Base-by-base conservation (phyloP, 2,888 invertebrate genomes). In the Coronaproctus castanopsis region DNA sequence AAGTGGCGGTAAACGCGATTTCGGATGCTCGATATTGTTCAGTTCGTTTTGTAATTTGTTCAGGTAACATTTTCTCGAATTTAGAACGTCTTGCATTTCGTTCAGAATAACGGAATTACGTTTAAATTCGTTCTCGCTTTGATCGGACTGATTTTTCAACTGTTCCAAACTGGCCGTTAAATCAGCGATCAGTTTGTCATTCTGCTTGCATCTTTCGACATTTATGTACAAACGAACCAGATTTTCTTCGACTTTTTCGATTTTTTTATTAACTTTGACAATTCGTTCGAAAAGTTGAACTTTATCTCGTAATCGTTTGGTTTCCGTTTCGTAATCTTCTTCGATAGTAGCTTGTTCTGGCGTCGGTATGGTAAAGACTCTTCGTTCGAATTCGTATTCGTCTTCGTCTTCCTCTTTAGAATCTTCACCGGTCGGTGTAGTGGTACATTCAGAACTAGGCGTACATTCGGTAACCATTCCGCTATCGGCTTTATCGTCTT, bases 261-360 rank as follows among this genome's bases (percentile, higher is more conserved):
- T 72, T 67, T 80, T 77, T 68, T 84, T 82, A 70, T 87, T 86
- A 23, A 86, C 74, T 57, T 81, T 79, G 22, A 82, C 78, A 55
- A 87, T 77, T 70, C 80, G 82, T 67, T 87, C 86, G 66, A 84
- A 73, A 64, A 85, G 74, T 66, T 82, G 80, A n/a, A 83, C 76
- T 72, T 83, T 81, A 68, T 80, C 79, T 64, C 72, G 71, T 24
- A 77, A 64, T 14, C 79, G 74, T 67, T 79, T 75, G 67, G 78
- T 77, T 54, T 79, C 77, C 1, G 76, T 69, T 65, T 77, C 76
- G 57, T 76, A 74, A n/a, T 75, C 74, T 55, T 77, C 75, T 0
- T 77, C 77, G 63, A 76, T 75, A 62, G 75, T 76, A 66, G 77
- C 72, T 68, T 73, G 63, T 54, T 63, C 62, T 51, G 50, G 58